A percentile compares a stretch with the other conserved stretches of the same genome.
These are phyloP conservation scores for Drosophila repleta DNA, from an alignment of 1,140 invertebrate species.

Conservation along the genomic window DNA sequence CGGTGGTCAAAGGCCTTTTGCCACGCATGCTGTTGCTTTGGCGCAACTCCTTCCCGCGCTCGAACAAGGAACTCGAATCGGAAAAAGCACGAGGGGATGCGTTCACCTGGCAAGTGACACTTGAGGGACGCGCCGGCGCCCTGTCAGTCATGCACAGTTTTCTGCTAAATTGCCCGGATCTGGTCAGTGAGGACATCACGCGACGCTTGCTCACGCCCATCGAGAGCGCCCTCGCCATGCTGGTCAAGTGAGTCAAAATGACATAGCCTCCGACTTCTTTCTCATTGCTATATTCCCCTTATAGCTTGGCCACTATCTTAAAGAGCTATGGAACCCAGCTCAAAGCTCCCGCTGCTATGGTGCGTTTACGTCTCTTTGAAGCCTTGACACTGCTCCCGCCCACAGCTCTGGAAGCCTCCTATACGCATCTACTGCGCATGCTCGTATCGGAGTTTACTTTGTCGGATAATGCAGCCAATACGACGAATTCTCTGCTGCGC, in stretches of 20 bases:
- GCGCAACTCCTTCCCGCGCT: conserved; percentile 98
- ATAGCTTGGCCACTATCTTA: conserved; percentile 92
- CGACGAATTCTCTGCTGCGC: conserved; percentile 94
- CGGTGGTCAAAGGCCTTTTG: conserved; percentile 94
- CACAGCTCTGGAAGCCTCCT: conserved; percentile 93
- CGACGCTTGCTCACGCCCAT: conserved; percentile 94
- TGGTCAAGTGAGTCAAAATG: conserved; percentile 90
- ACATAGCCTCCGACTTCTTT: background rate
- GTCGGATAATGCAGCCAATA: conserved; percentile 97
- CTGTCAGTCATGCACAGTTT: conserved; percentile 98
- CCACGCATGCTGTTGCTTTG: conserved; percentile 97
- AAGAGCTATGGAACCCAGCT: conserved; percentile 97
- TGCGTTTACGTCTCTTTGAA: conserved; percentile 95
- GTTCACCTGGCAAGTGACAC: conserved; percentile 99
- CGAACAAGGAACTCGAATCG: conserved; percentile 97
- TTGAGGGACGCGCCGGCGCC: conserved; percentile 98
- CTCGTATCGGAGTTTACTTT: conserved; percentile 99
- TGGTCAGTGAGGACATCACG: conserved; percentile 96
- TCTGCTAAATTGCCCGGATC: conserved; percentile 94
- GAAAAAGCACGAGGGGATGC: conserved; percentile 98
- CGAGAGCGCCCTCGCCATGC: conserved; percentile 96
- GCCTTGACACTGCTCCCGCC: conserved; percentile 93
- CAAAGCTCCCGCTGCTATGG: conserved; percentile 96
- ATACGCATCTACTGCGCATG: conserved; percentile 94
- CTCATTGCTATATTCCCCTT: conserved; percentile 1